phyloP scores from a whole-genome alignment of 2,888 invertebrate genomes.

The Muscina levida region DNA sequence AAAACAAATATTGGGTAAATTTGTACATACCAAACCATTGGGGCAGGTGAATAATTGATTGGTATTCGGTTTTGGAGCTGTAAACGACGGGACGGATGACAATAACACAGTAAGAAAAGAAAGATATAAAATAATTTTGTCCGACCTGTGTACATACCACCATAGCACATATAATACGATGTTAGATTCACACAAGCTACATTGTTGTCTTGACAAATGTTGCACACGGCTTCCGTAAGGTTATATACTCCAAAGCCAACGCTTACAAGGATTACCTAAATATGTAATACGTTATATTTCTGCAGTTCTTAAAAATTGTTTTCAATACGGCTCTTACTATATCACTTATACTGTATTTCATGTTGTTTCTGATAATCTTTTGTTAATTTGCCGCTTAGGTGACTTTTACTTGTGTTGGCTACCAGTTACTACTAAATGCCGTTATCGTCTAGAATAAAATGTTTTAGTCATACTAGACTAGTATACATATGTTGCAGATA shows the following conservation, averaged over 20 bases:
- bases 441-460: no score
- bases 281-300: neutral
- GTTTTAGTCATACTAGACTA: no score
- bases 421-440: neutral
- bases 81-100: neutral
- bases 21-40: conserved; percentile 74
- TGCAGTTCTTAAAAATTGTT: neutral
- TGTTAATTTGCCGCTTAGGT: neutral
- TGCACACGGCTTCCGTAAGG: conserved; percentile 67
- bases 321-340: conserved; percentile 27
- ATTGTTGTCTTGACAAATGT: conserved; percentile 73
- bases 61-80: conserved; percentile 67
- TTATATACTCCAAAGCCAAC: conserved; percentile 15
- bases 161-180: conserved; percentile 74
- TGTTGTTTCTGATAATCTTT: neutral
- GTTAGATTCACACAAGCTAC: conserved; percentile 75
- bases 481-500: no score
- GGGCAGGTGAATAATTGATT: conserved; percentile 72
- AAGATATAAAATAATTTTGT: neutral
- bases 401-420: neutral
- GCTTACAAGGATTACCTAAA: conserved; percentile 21
- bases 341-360: neutral
- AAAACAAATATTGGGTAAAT: conserved; percentile 74
- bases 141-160: conserved; percentile 62
- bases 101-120: no score